A percentile compares a stretch with the other conserved stretches of the same genome.
Conservation (phyloP, 37 sponge, comb jelly and placozoan species). For the Halichondria panicea region DNA sequence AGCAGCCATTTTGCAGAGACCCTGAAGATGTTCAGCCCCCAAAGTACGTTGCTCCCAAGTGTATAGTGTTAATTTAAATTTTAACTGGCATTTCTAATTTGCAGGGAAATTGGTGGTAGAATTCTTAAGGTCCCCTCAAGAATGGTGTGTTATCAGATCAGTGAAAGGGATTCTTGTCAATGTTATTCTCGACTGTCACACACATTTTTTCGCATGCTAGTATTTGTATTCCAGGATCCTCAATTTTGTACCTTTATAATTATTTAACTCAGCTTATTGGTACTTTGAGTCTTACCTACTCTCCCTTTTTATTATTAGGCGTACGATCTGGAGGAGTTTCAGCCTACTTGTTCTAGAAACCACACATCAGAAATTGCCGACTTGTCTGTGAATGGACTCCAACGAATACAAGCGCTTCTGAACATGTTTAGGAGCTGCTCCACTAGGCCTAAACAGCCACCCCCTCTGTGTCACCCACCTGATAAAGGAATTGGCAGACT, state of each 20-base stretch:
- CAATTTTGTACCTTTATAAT: not conserved
- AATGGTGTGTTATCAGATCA: conserved; percentile 38
- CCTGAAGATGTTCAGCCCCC: conserved; percentile 52
- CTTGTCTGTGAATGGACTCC: conserved; percentile 19
- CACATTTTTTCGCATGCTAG: not conserved
- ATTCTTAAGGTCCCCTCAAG: conserved; percentile 13
- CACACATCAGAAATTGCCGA: not conserved
- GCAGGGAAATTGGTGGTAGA: not conserved
- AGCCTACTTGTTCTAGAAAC: conserved; percentile 3
- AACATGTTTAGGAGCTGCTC: conserved; percentile 18
- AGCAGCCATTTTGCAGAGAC: conserved; percentile 53
- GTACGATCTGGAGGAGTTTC: conserved; percentile 43
- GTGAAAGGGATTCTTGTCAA: no score
- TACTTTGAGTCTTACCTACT: not conserved
- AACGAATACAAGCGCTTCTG: conserved; percentile 32
- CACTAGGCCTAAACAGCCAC: not conserved
- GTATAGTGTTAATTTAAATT: not conserved
- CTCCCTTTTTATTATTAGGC: conserved; percentile 17
- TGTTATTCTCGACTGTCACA: no score
- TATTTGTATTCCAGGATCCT: conserved; percentile 17
- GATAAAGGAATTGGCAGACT: not conserved
- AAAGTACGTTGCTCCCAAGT: conserved; percentile 29
- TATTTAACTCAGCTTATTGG: not conserved
- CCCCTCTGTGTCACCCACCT: conserved; percentile 15
- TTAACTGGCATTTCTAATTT: not conserved